Base-by-base conservation (phyloP, 1,140 invertebrate genomes). In the Hermetia illucens region DNA sequence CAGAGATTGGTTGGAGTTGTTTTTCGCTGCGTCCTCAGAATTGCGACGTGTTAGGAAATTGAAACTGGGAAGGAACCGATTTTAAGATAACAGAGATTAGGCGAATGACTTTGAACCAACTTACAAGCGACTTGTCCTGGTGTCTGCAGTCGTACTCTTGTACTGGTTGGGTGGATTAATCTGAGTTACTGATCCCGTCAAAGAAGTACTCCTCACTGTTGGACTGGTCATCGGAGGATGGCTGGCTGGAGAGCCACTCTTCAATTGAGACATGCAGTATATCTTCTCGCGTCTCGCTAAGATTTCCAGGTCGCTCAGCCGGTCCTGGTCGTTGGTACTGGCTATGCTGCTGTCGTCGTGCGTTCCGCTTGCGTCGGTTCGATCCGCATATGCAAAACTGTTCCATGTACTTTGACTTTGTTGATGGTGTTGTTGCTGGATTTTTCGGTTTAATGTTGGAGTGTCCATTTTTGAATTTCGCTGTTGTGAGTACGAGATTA, bases 11-110 rank as follows among this genome's bases (percentile, higher is more conserved):
- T 60, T 53, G 51, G 59, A 48, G 59, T 53, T 45, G 55, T 64
- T 53, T 48, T 56, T 44, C 50, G 48, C 52, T 41, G 47, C 46
- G 42, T 48, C 49, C 53, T 58, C 46, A 44, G 58, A 59, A 44
- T 59, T 59, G 39, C 56, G 56, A 24, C 49, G 62, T 49, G 55
- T 66, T 49, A 57, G 68, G 57, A 63, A 69, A 62, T 53, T 68
- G 45, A 54, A 68, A 59, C 53, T 68, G 53, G 30, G 27, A 51
- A 45, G 15, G 36, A 42, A 22, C n/a, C n/a, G n/a, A n/a, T n/a
- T n/a, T n/a, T n/a, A n/a, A n/a, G n/a, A n/a, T n/a, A n/a, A n/a
- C n/a, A n/a, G n/a, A n/a, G n/a, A n/a, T n/a, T n/a, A n/a, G 21
- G 8, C 10, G 13, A 10, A 8, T 31, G 27, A 31, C n/a, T 19